These are phyloP conservation scores for Triops cancriformis DNA, from an alignment of 1,140 invertebrate species.

Conservation along the genomic window DNA sequence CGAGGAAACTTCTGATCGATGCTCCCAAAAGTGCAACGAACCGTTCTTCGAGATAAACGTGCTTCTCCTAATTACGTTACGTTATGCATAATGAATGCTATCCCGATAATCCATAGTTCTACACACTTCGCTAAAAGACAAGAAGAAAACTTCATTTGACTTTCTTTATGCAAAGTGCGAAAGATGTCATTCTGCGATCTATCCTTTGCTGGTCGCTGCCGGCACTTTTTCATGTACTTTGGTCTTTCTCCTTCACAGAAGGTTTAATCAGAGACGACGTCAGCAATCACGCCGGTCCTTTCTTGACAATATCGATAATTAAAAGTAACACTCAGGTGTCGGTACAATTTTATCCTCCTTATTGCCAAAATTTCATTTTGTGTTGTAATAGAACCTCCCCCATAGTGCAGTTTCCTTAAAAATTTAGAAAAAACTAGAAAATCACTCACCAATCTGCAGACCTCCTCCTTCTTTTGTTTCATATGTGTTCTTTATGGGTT, in stretches of 20 bases:
- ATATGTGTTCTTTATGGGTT: too few relatives aligned
- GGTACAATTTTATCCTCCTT: too few relatives aligned
- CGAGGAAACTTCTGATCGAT: not conserved
- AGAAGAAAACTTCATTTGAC: not conserved
- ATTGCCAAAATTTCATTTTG: too few relatives aligned
- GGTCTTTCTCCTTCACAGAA: not conserved
- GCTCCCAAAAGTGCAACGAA: not conserved
- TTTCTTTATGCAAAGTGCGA: not conserved
- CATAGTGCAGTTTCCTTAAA: not conserved
- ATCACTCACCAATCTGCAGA: too few relatives aligned
- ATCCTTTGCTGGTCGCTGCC: not conserved
- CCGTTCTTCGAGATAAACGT: conserved; percentile 5
- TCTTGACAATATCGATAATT: too few relatives aligned
- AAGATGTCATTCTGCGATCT: not conserved
- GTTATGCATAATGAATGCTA: not conserved
- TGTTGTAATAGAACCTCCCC: too few relatives aligned
- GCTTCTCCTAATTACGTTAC: not conserved
- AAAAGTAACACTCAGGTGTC: too few relatives aligned
- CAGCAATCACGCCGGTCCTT: too few relatives aligned
- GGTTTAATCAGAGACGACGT: too few relatives aligned
- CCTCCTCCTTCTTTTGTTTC: too few relatives aligned
- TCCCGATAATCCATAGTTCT: not conserved
- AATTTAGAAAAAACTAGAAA: not conserved
- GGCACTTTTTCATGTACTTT: not conserved
- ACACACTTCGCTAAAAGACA: not conserved